A percentile compares a stretch with the other conserved stretches of the same genome.
Evolutionary conservation across 2,797 vertebrate genomes (phyloP).

Genomic region (Acanthis flammea): DNA sequence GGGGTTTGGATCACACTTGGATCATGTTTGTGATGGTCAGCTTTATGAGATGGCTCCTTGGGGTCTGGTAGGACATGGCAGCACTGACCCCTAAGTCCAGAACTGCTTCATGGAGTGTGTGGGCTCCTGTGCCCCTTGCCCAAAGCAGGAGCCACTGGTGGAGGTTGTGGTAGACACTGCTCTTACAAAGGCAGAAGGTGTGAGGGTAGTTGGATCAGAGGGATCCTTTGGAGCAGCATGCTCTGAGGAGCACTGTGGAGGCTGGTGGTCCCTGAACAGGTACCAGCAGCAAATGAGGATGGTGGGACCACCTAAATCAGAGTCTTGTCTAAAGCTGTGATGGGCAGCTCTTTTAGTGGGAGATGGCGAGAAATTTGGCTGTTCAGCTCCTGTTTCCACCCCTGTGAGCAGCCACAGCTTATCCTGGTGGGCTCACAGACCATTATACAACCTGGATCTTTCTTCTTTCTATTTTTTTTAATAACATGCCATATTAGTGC

Average conservation of each 20-base stretch:
- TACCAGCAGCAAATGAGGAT: neutral
- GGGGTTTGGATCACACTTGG: neutral
- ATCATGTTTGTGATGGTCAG: neutral
- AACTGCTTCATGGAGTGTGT: rapidly evolving
- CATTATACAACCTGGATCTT: conserved; percentile 3
- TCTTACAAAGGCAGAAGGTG: neutral
- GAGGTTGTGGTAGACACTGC: neutral
- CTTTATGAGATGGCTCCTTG: neutral
- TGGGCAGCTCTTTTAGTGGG: neutral
- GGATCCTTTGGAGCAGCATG: neutral
- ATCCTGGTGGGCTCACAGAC: neutral
- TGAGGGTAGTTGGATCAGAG: neutral
- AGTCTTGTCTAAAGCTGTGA: neutral
- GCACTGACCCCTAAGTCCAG: neutral
- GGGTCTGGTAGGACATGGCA: neutral
- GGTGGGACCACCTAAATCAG: neutral
- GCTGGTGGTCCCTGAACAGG: neutral
- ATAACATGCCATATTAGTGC: neutral
- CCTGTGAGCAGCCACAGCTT: neutral
- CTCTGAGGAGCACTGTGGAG: neutral
- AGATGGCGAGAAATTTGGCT: neutral
- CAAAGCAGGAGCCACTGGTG: neutral
- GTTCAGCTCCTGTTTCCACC: neutral
- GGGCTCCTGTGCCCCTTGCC: neutral
- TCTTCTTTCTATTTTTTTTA: neutral